phyloP scores from a whole-genome alignment of 2,888 invertebrate species.

The Thymelicus lineola region DNA sequence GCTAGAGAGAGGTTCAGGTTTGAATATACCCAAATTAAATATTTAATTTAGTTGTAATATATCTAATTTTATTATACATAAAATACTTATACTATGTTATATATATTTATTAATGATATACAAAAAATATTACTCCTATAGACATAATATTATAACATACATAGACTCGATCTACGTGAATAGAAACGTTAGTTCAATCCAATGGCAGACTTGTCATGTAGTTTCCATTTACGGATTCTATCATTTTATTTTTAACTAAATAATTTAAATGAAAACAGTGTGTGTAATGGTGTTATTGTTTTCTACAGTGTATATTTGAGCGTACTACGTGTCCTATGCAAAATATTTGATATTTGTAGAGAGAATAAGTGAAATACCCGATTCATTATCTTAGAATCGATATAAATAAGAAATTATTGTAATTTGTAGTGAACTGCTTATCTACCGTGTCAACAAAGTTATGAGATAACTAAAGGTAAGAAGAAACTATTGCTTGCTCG shows the following conservation, averaged over 20 bases:
- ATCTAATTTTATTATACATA: no score
- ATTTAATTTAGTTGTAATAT: neutral
- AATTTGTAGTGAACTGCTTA: constrained; percentile 69
- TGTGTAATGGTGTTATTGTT: constrained; percentile 22
- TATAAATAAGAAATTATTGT: constrained; percentile 68
- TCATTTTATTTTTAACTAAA: constrained; percentile 51
- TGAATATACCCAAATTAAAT: neutral
- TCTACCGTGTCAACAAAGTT: constrained; percentile 71
- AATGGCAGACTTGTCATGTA: constrained; percentile 75
- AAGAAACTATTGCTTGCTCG: neutral
- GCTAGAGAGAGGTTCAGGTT: no score
- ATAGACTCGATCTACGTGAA: neutral
- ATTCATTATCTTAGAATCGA: constrained; percentile 70
- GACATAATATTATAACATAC: neutral
- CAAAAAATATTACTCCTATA: neutral
- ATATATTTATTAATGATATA: neutral
- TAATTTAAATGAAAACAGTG: constrained; percentile 29
- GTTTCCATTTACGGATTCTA: constrained; percentile 46
- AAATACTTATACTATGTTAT: no score
- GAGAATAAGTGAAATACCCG: constrained; percentile 50
- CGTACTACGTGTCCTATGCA: neutral
- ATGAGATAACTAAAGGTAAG: constrained; percentile 74
- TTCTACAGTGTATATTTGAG: constrained; percentile 19
- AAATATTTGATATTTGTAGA: constrained; percentile 35
- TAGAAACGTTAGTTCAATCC: constrained; percentile 61